Evolutionary conservation across 1,140 invertebrate species (phyloP).

Genomic region (Phymorhynchus buccinoides): DNA sequence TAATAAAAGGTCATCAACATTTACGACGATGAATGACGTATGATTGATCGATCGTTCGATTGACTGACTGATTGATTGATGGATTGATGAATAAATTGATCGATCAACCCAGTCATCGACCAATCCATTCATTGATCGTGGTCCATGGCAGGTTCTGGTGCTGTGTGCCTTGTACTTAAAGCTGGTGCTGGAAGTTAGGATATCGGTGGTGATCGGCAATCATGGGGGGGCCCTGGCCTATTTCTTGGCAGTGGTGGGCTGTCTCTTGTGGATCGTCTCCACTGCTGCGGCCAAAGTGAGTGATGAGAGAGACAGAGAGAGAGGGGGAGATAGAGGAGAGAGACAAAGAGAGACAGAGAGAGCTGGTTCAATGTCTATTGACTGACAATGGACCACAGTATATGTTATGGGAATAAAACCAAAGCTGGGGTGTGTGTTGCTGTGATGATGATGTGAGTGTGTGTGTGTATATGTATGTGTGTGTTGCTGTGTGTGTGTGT

Average conservation of each 20-base stretch:
- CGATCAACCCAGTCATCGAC: background rate
- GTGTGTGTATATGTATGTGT: too few relatives aligned
- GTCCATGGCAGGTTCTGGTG: constrained; percentile 15
- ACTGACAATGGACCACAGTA: too few relatives aligned
- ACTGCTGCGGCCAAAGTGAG: background rate
- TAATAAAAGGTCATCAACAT: background rate
- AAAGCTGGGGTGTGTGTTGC: too few relatives aligned
- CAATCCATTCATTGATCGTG: background rate
- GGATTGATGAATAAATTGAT: too few relatives aligned
- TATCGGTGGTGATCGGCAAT: constrained; percentile 22
- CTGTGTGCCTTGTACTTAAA: constrained; percentile 6
- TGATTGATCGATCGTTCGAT: too few relatives aligned
- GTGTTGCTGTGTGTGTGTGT: too few relatives aligned
- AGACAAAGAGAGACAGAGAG: background rate
- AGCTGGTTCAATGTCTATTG: background rate
- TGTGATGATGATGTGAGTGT: too few relatives aligned
- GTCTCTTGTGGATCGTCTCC: background rate
- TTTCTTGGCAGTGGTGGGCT: background rate
- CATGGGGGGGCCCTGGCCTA: constrained; percentile 6
- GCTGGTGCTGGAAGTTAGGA: constrained; percentile 22
- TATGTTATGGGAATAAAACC: too few relatives aligned
- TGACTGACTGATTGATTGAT: too few relatives aligned
- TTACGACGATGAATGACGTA: background rate
- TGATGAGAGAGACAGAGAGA: too few relatives aligned
- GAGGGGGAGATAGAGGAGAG: background rate